Evolutionary conservation across 2,888 invertebrate genomes (phyloP).

Genomic region (Drepanosiphum platanoidis): DNA sequence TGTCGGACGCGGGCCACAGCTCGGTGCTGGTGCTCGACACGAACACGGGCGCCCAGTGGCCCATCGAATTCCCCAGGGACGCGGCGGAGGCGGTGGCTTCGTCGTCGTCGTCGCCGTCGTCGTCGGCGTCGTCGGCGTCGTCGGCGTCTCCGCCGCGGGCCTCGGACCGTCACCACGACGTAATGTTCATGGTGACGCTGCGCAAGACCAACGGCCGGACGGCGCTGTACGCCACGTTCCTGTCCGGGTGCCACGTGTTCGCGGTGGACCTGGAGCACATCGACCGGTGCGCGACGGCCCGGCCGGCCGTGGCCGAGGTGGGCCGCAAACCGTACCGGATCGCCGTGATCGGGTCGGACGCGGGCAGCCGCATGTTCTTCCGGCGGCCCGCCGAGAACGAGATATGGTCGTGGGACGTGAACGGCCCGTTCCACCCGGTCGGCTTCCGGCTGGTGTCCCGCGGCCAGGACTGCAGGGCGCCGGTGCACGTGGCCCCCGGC

Average conservation of each 20-base stretch:
- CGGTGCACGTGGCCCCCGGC: constrained; percentile 65
- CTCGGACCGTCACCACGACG: no score
- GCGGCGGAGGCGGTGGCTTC: background rate
- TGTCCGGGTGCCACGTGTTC: constrained; percentile 74
- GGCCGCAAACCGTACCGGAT: constrained; percentile 72
- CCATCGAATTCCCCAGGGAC: constrained; percentile 24
- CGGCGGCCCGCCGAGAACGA: constrained; percentile 71
- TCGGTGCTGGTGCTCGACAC: constrained; percentile 27
- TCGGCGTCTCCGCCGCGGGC: no score
- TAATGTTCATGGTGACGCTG: constrained; percentile 72
- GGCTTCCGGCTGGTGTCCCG: constrained; percentile 64
- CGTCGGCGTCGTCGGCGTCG: no score
- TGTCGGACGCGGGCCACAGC: constrained; percentile 24
- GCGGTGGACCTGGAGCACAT: constrained; percentile 74
- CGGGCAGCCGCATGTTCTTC: constrained; percentile 67
- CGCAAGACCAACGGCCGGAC: constrained; percentile 71
- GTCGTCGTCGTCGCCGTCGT: no score
- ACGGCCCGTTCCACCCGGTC: constrained; percentile 65
- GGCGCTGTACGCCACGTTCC: constrained; percentile 71
- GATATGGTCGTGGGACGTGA: constrained; percentile 75
- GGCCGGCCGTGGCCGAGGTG: constrained; percentile 67
- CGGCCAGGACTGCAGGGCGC: constrained; percentile 64
- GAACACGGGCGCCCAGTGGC: constrained; percentile 7
- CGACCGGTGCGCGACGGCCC: constrained; percentile 68
- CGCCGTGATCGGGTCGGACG: constrained; percentile 73